phyloP scores from a whole-genome alignment of 2,113 vertebrate species.

The Dasypus novemcinctus region DNA sequence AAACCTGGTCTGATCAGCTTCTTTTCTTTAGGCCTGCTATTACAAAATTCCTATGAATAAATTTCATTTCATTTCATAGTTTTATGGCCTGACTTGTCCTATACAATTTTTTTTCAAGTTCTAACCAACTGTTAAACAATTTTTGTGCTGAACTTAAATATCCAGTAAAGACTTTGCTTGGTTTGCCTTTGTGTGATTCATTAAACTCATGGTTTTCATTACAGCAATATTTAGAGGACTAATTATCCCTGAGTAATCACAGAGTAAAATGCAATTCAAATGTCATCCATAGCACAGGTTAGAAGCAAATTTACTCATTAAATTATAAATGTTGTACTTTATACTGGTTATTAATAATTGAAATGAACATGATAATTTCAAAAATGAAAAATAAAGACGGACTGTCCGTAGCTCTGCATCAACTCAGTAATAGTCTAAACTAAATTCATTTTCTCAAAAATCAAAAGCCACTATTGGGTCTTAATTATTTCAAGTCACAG shows the following conservation, averaged over 20 bases:
- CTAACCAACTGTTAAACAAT: constrained; percentile 41
- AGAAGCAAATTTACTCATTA: constrained; percentile 74
- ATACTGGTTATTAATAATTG: constrained; percentile 71
- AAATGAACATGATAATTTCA: constrained; percentile 72
- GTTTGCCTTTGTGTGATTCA: constrained; percentile 66
- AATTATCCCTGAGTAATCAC: constrained; percentile 75
- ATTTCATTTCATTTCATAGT: background rate
- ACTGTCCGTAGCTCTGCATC: background rate
- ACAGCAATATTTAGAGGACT: constrained; percentile 70
- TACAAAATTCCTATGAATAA: constrained; percentile 9
- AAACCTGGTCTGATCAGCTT: background rate
- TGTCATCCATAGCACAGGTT: constrained; percentile 64
- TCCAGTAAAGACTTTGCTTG: constrained; percentile 60
- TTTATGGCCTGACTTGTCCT: constrained; percentile 2
- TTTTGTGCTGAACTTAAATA: constrained; percentile 64
- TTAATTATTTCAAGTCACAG: background rate
- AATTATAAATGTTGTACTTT: constrained; percentile 78
- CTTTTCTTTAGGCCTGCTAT: background rate
- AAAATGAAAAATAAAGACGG: constrained; percentile 11
- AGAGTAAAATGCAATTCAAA: constrained; percentile 68
- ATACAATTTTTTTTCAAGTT: constrained; percentile 35
- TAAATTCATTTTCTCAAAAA: constrained; percentile 15
- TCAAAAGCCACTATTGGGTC: background rate
- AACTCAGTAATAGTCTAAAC: background rate
- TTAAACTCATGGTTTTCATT: constrained; percentile 72